phyloP scores from a whole-genome alignment of 2,888 invertebrate genomes.

The Lithosia quadra region DNA sequence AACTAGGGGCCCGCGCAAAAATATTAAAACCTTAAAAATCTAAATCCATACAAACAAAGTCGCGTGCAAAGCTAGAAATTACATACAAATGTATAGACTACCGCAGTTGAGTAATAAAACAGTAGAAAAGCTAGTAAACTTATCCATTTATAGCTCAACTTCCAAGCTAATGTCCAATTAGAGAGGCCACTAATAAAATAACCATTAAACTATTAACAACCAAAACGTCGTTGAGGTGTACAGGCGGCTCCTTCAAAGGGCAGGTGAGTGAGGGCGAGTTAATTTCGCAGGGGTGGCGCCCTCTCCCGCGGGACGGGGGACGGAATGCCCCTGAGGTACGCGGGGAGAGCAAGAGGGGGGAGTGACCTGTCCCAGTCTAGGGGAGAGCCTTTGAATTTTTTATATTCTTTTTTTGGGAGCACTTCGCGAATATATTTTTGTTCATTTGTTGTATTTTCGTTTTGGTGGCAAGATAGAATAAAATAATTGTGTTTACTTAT shows the following conservation, averaged over 20 bases:
- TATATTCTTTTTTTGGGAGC: constrained; percentile 60
- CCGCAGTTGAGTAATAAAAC: neutral
- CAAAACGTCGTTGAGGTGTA: constrained; percentile 59
- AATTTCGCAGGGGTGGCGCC: constrained; percentile 64
- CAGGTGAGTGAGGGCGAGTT: constrained; percentile 78
- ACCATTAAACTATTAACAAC: constrained; percentile 44
- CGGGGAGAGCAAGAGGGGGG: constrained; percentile 24
- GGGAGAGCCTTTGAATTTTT: constrained; percentile 66
- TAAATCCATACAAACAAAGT: too few species aligned
- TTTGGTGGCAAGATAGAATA: constrained; percentile 22
- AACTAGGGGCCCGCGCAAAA: too few species aligned
- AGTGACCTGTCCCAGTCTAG: constrained; percentile 50
- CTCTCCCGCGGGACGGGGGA: constrained; percentile 58
- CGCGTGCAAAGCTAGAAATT: too few species aligned
- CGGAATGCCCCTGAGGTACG: constrained; percentile 22
- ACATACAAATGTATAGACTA: neutral
- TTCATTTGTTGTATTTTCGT: constrained; percentile 35
- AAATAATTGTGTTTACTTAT: constrained; percentile 18
- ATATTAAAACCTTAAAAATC: too few species aligned
- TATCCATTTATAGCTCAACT: neutral
- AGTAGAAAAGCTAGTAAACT: neutral
- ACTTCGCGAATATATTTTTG: constrained; percentile 52
- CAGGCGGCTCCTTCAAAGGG: constrained; percentile 75
- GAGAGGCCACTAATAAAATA: constrained; percentile 23
- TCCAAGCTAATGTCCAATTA: constrained; percentile 15